Base-by-base conservation (phyloP, 2,888 invertebrate genomes). In the Thecophora atra region DNA sequence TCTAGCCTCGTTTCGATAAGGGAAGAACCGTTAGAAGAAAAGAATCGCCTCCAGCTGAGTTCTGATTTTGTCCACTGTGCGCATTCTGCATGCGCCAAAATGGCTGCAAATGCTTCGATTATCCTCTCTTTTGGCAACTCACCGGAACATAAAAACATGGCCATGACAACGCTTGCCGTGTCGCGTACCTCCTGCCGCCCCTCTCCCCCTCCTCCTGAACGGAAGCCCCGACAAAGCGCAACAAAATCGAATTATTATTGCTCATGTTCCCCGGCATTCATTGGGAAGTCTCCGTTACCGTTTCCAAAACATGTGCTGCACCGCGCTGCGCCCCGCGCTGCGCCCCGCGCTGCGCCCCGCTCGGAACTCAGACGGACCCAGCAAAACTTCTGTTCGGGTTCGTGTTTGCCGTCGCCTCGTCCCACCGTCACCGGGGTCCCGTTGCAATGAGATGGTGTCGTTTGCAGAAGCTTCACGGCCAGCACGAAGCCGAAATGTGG, bases 201-300 rank as follows among this genome's bases (percentile, higher is more conserved):
- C 60, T 28, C 21, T 11, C 2, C 28, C 58, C 8, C 42, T n/a
- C 8, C 13, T n/a, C 15, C 4, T 17, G 19, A 63, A 30, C 19
- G 30, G 62, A 7, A 21, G 17, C 17, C 24, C 21, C 42, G 47
- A 21, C 58, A 28, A 69, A 60, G 51, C 60, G 60, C 69, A 69
- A 69, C 69, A 70, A 67, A 70, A 70, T 70, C 70, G 63, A 70
- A 62, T 70, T 62, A 70, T 70, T 70, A 70, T 70, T 70, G 63
- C 62, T 52, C 70, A 63, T 63, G 63, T 69, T 69, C 47, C 24
- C 26, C 28, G 62, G 60, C 60, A 62, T 69, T 67, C 67, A 67
- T 67, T 26, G 52, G 37, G 15, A 52, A n/a, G n/a, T n/a, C n/a
- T n/a, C n/a, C n/a, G 51, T 67, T 28, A 28, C 42, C 19, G 60